A percentile compares a stretch with the other conserved stretches of the same genome.
Evolutionary conservation across 2,113 vertebrate species (phyloP).

Genomic region (Furnarius figulus): DNA sequence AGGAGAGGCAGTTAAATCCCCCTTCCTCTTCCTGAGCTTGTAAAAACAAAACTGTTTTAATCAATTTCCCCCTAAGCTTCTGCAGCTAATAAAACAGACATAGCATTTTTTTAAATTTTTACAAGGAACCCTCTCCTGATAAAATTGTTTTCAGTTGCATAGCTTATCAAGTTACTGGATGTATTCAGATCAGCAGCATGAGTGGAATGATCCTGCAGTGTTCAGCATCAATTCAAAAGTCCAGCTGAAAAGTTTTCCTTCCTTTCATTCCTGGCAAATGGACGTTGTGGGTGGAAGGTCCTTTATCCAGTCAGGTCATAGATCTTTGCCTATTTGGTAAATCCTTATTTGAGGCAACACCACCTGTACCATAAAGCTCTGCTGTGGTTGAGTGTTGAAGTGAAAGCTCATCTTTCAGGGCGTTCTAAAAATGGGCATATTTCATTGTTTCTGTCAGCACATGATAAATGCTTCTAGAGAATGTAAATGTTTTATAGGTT

Average conservation of each 20-base stretch:
- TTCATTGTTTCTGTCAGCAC: not conserved
- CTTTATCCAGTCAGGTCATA: not conserved
- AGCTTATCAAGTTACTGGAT: not conserved
- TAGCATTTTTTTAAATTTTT: not conserved
- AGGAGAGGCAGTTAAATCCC: not conserved
- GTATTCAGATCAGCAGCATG: not conserved
- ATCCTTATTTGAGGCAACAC: not conserved
- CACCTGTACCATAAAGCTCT: not conserved
- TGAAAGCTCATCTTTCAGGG: not conserved
- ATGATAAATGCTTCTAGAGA: not conserved
- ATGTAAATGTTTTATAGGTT: not conserved
- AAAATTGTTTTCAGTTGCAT: not conserved
- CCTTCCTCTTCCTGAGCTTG: not conserved
- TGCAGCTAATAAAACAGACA: not conserved
- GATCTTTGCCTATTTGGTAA: not conserved
- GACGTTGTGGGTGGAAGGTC: not conserved
- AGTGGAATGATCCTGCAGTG: not conserved
- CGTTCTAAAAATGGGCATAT: not conserved
- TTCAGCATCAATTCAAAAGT: not conserved
- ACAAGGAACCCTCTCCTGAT: not conserved
- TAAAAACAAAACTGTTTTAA: not conserved
- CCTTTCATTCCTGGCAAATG: not conserved
- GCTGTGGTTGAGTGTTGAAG: not conserved
- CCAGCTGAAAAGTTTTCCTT: not conserved
- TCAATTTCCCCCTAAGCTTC: not conserved